Base-by-base conservation (phyloP, 2,888 invertebrate genomes). In the Melipona bicolor region DNA sequence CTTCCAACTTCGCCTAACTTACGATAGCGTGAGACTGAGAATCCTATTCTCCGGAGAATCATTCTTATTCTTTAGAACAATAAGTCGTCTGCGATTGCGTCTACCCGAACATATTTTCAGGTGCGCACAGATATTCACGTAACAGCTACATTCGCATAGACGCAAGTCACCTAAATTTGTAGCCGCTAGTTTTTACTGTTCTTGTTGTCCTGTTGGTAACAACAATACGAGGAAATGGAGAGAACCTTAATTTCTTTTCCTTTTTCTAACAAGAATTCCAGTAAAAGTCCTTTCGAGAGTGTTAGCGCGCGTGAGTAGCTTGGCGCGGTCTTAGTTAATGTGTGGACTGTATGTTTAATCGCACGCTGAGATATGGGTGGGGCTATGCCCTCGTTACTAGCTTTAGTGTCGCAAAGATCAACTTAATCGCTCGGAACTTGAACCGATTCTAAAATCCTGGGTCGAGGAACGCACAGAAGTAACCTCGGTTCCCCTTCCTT, bases 31-130 rank as follows among this genome's bases (percentile, higher is more conserved):
- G 82, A 78, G 83, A 79, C 82, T 74, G 84, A 59, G 84, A 84
- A 86, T 84, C 56, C 84, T 59, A 81, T 81, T 80, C 89, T 79
- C 27, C 71, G 70, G 49, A 56, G 64, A 75, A 85, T 86, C 87
- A 74, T 77, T 84, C 77, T 65, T 78, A 75, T 82, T 78, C 79
- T 64, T 56, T n/a, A 70, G 67, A 89, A 89, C 88, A 89, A 89
- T 87, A 79, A 80, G 50, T 71, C 80, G 82, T 83, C 78, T 85
- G 65, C 81, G 83, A 87, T 87, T 85, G 78, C 78, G 71, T 64
- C 75, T 68, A 56, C 19, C 69, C 64, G 68, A 69, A 5, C 9
- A 43, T 43, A 43, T 43, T 43, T 43, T 43, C 43, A 43, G 15
- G 36, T 43, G n/a, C 21, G 49, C n/a, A 27, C 1, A 27, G 77